phyloP scores from a whole-genome alignment of 2,888 invertebrate genomes.

The Neria commutata region DNA sequence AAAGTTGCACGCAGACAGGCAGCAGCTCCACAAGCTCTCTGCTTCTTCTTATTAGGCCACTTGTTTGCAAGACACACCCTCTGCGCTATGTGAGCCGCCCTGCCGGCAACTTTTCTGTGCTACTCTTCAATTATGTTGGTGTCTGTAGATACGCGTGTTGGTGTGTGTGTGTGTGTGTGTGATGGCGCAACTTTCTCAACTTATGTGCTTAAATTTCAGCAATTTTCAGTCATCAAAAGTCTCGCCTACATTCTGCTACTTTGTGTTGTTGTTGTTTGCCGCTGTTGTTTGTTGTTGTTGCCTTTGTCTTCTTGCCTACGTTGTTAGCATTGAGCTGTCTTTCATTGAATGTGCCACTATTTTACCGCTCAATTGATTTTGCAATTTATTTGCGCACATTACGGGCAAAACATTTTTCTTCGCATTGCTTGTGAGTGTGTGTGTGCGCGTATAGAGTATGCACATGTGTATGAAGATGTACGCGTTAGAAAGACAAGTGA shows the following conservation, averaged over 20 bases:
- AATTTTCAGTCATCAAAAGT: neutral
- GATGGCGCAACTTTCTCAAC: neutral
- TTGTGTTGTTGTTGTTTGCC: neutral
- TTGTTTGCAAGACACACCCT: neutral
- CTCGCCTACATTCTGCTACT: too few species aligned
- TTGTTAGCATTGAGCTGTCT: constrained; percentile 27
- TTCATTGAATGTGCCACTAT: constrained; percentile 44
- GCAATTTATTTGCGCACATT: constrained; percentile 54
- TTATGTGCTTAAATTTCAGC: neutral
- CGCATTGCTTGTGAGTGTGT: neutral
- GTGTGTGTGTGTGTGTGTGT: too few species aligned
- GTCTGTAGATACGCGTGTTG: too few species aligned
- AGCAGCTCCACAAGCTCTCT: too few species aligned
- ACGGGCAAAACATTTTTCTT: constrained; percentile 26
- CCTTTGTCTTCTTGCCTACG: neutral
- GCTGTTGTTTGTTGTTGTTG: constrained; percentile 4
- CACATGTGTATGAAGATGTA: constrained; percentile 20
- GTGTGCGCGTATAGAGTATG: constrained; percentile 4
- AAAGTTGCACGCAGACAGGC: too few species aligned
- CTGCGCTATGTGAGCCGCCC: too few species aligned
- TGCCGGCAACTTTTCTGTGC: neutral
- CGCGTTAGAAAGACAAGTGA: constrained; percentile 5
- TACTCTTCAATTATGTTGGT: neutral
- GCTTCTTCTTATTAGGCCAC: too few species aligned
- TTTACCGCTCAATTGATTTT: constrained; percentile 58